Evolutionary conservation across 1,140 invertebrate species (phyloP), one percentile per base, ranked within the genome.

Genomic region (Samia ricini): DNA sequence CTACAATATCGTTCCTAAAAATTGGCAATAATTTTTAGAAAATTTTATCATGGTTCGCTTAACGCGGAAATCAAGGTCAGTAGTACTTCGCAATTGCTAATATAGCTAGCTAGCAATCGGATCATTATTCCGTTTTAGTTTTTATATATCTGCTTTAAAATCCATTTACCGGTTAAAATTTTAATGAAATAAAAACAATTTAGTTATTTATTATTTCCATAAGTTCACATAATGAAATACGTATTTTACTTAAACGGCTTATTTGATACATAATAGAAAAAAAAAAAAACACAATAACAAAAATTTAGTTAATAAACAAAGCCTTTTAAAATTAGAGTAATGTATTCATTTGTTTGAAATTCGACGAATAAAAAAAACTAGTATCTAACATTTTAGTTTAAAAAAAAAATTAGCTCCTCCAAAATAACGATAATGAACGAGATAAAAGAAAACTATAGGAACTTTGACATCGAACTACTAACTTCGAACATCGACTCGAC

Each of bases 11-110:
- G 33, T 42, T 15, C 1, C 12, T 42, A 42, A 42, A 42, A 42
- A 10, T 42, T 42, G 15, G 10, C 33, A 42, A 42, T 42, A 42
- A 42, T 42, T 42, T 15, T 42, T 42, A 42, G 33, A 42, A 42
- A 42, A 42, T 42, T 15, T 15, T 1, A 12, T 42, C 33, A 42
- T 42, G 33, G 33, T 42, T 42, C 33, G n/a, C n/a, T 42, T 42
- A 42, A 15, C 33, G 4, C 33, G 33, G 33, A 42, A 42, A 42
- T 42, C 33, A 42, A 42, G 33, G 33, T 42, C 33, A 42, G 12
- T n/a, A n/a, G n/a, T 42, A 42, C 33, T 42, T 42, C 33, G 33
- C 33, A 42, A 42, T 42, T 42, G 33, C n/a, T 42, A 42, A 42
- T 12, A 42, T 1, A 42, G 4, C 12, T 36, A 36, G 10, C 33